Percentiles rank a stretch among this genome's conserved stretches.
phyloP scores from a whole-genome alignment of 2,888 invertebrate genomes.

The Epinotia ramella region DNA sequence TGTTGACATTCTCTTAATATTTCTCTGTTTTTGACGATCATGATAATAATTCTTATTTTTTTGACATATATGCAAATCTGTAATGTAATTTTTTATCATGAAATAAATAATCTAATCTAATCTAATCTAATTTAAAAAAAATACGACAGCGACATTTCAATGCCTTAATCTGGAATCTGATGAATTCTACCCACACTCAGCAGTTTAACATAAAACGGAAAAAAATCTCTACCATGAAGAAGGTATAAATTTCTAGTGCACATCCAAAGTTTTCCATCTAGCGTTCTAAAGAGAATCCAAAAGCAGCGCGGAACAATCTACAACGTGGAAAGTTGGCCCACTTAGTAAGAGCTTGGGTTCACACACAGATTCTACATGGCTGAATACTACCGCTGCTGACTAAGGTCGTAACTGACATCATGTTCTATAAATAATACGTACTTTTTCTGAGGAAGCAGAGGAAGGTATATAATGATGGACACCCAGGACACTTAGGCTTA shows the following conservation, averaged over 20 bases:
- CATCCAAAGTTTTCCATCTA: slow-evolving; percentile 13
- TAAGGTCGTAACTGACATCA: not conserved
- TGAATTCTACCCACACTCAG: not conserved
- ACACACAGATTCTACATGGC: slow-evolving; percentile 29
- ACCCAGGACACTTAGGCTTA: no score
- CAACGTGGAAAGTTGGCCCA: slow-evolving; percentile 51
- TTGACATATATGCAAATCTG: no score
- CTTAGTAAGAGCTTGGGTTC: slow-evolving; percentile 51
- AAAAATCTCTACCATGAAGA: not conserved
- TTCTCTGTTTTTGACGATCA: no score
- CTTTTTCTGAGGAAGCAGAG: not conserved
- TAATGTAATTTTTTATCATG: no score
- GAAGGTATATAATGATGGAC: not conserved
- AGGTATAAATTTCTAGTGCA: slow-evolving; percentile 8
- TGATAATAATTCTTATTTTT: no score
- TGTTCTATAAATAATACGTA: not conserved
- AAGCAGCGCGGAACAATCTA: slow-evolving; percentile 31
- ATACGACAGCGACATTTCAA: no score
- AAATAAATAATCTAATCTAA: no score
- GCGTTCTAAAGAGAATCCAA: slow-evolving; percentile 33
- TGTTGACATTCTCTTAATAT: no score
- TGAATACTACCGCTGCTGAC: not conserved
- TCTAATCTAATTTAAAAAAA: no score
- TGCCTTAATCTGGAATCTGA: not conserved
- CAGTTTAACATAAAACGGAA: not conserved